Conservation (phyloP, 2,113 vertebrate genomes). For the Neogobius melanostomus region DNA sequence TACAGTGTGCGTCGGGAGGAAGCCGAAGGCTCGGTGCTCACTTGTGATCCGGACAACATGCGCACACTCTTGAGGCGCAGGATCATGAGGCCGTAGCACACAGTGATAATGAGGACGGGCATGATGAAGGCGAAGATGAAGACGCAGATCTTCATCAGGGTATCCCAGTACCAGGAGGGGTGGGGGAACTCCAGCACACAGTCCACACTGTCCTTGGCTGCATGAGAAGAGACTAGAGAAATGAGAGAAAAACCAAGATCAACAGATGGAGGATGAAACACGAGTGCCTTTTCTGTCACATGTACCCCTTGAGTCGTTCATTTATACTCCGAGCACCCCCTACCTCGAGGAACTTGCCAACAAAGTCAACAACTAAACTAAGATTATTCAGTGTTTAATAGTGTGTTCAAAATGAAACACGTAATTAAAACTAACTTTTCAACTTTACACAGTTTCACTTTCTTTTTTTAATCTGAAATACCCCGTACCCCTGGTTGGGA, state of each 20-base stretch:
- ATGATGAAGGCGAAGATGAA: constrained; percentile 99
- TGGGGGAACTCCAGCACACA: constrained; percentile 92
- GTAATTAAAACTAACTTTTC: no score
- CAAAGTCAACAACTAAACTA: no score
- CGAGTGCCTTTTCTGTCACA: no score
- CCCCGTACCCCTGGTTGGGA: no score
- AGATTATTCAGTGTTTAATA: no score
- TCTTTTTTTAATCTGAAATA: no score
- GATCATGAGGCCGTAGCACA: constrained; percentile 98
- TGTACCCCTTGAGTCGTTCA: no score
- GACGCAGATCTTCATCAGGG: constrained; percentile 96
- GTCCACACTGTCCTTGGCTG: constrained; percentile 77
- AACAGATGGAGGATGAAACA: no score
- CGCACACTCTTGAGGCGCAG: constrained; percentile 95
- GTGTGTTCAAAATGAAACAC: no score
- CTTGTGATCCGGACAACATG: constrained; percentile 96
- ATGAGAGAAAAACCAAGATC: background rate
- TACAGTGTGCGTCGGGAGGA: background rate
- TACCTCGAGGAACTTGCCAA: no score
- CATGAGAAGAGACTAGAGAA: constrained; percentile 2
- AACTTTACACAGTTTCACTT: no score
- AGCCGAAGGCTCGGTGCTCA: constrained; percentile 14
- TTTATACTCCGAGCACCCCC: no score
- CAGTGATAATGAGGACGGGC: constrained; percentile 96
- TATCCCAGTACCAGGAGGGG: constrained; percentile 98